Conservation (phyloP, 2,797 vertebrate species). For the Schizopygopsis malacanthus region DNA sequence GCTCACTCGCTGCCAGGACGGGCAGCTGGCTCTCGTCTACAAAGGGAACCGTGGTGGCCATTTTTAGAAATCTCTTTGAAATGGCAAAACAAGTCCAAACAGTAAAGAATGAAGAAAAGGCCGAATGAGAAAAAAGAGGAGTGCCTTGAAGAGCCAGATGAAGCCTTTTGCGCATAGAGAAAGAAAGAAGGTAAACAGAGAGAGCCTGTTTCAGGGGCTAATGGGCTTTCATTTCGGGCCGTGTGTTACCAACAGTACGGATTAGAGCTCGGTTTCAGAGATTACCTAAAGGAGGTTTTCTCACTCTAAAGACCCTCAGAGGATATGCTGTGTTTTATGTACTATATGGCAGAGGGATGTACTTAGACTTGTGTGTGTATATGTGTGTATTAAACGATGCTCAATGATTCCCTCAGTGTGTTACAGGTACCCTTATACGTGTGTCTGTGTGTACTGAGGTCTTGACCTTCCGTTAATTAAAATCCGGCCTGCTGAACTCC, state of each 20-base stretch:
- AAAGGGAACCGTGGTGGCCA: conserved; percentile 42
- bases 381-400: conserved; percentile 20
- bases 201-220: conserved; percentile 31
- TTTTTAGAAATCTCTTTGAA: conserved; percentile 45
- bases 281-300: conserved; percentile 75
- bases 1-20: conserved; percentile 54
- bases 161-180: conserved; percentile 6
- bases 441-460: conserved; percentile 63
- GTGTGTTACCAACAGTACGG: conserved; percentile 70
- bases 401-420: conserved; percentile 28
- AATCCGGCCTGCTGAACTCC: conserved; percentile 61
- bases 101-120: conserved; percentile 25
- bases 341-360: conserved; percentile 57
- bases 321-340: conserved; percentile 69
- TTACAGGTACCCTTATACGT: not conserved
- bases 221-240: conserved; percentile 35
- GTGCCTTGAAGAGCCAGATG: not conserved
- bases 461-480: conserved; percentile 83
- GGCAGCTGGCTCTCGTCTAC: conserved; percentile 40
- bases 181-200: not conserved
- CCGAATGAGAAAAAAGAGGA: conserved; percentile 6
- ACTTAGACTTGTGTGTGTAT: not conserved
- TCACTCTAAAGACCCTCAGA: conserved; percentile 75
- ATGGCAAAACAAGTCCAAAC: conserved; percentile 14
- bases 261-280: conserved; percentile 76